Evolutionary conservation across 2,888 invertebrate genomes (phyloP).

Genomic region (Apamea crenata): DNA sequence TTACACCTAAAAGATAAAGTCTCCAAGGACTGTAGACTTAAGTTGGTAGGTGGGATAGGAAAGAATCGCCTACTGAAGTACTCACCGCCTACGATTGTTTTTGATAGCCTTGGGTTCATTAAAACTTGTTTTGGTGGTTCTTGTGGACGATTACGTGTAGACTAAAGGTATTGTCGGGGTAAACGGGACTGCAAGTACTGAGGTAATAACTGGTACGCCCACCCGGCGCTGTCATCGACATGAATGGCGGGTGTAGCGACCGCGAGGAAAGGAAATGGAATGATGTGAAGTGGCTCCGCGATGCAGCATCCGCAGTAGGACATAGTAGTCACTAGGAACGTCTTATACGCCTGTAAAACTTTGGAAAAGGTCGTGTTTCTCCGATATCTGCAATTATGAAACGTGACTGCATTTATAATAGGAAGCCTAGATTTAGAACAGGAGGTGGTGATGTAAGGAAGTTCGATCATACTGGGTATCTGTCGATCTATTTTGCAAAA

Average conservation of each 20-base stretch:
- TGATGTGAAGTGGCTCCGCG: background rate
- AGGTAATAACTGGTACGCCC: slow-evolving; percentile 34
- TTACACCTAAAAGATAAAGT: background rate
- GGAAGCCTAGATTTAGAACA: too few relatives aligned
- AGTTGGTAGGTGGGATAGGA: slow-evolving; percentile 45
- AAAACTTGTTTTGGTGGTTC: slow-evolving; percentile 49
- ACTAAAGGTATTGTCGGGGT: slow-evolving; percentile 19
- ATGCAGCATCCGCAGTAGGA: background rate
- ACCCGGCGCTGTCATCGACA: slow-evolving; percentile 27
- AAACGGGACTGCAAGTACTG: slow-evolving; percentile 28
- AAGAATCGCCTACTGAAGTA: slow-evolving; percentile 61
- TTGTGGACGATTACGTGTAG: slow-evolving; percentile 8
- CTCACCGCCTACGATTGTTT: slow-evolving; percentile 40
- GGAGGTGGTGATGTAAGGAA: too few relatives aligned
- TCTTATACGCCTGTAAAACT: background rate
- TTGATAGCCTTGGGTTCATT: slow-evolving; percentile 40
- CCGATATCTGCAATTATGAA: too few relatives aligned
- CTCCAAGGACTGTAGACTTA: slow-evolving; percentile 4
- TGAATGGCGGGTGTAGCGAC: slow-evolving; percentile 7
- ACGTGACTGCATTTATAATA: too few relatives aligned
- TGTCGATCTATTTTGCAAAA: too few relatives aligned
- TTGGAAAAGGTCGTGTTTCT: background rate
- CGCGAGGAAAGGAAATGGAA: background rate
- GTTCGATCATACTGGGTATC: too few relatives aligned
- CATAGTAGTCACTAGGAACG: background rate